Percentiles rank a stretch among this genome's conserved stretches.
Evolutionary conservation across 2,113 vertebrate species (phyloP).

Genomic region (Podocnemis expansa): DNA sequence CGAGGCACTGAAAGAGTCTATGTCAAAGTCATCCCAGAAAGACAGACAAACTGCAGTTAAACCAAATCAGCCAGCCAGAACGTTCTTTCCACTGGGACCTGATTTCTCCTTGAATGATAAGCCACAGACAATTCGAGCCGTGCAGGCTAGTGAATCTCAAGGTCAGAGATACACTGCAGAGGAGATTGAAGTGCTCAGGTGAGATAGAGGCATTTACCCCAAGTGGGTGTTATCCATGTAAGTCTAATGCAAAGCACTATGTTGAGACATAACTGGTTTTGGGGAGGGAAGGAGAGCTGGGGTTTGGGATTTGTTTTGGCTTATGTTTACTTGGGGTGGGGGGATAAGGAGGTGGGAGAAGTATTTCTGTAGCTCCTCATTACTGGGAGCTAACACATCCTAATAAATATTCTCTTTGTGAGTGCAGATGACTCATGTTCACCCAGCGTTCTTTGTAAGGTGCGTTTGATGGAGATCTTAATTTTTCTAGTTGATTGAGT

Average conservation of each 20-base stretch:
- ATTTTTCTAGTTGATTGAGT: neutral
- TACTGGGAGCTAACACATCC: neutral
- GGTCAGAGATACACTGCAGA: conserved; percentile 92
- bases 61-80: conserved; percentile 78
- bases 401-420: neutral
- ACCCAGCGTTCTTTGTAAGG: neutral
- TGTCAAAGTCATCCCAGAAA: conserved; percentile 83
- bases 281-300: neutral
- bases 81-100: conserved; percentile 89
- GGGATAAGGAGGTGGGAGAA: neutral
- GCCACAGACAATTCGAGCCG: conserved; percentile 82
- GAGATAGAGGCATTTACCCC: neutral
- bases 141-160: conserved; percentile 89
- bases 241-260: neutral
- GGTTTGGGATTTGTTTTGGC: neutral
- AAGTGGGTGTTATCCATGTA: neutral
- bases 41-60: conserved; percentile 78
- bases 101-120: conserved; percentile 91
- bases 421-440: neutral
- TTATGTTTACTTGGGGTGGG: neutral
- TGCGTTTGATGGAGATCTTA: neutral
- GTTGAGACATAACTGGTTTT: neutral
- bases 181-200: conserved; percentile 98
- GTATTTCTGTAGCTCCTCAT: neutral
- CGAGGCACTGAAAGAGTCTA: conserved; percentile 91